phyloP scores from a whole-genome alignment of 2,888 invertebrate species.

The Xestia c-nigrum region DNA sequence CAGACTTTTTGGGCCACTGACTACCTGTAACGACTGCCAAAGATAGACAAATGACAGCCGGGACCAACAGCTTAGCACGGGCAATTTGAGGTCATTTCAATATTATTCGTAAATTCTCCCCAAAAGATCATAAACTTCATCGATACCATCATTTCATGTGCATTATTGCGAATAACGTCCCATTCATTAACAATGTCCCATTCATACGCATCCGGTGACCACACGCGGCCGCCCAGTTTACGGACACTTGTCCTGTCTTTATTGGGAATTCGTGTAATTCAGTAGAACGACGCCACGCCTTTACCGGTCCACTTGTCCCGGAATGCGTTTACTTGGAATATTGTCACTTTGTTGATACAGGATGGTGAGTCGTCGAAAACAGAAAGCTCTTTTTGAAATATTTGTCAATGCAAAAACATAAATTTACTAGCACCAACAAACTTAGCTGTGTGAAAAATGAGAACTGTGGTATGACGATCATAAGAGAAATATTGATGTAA shows the following conservation, averaged over 20 bases:
- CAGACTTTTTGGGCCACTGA: too few relatives aligned
- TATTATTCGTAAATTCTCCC: not conserved
- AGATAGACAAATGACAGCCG: too few relatives aligned
- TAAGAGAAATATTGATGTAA: not conserved
- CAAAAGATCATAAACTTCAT: conserved; percentile 37
- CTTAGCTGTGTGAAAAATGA: not conserved
- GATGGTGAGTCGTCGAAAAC: conserved; percentile 17
- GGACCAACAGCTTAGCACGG: too few relatives aligned
- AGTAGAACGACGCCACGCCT: conserved; percentile 76
- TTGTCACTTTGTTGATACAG: conserved; percentile 72
- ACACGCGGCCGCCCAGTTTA: conserved; percentile 79
- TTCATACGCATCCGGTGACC: conserved; percentile 81
- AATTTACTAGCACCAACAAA: not conserved
- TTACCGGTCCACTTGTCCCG: conserved; percentile 67
- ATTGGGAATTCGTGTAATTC: conserved; percentile 83
- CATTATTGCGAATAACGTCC: conserved; percentile 69
- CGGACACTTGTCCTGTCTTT: conserved; percentile 78
- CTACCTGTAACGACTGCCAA: too few relatives aligned
- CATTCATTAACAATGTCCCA: conserved; percentile 66
- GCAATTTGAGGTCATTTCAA: not conserved
- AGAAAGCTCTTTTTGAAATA: not conserved
- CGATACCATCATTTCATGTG: conserved; percentile 51
- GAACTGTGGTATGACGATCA: not conserved
- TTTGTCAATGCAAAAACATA: not conserved
- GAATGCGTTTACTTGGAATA: conserved; percentile 81